phyloP scores from a whole-genome alignment of 2,113 vertebrate species.

The Cyprinodon brontotheroides region DNA sequence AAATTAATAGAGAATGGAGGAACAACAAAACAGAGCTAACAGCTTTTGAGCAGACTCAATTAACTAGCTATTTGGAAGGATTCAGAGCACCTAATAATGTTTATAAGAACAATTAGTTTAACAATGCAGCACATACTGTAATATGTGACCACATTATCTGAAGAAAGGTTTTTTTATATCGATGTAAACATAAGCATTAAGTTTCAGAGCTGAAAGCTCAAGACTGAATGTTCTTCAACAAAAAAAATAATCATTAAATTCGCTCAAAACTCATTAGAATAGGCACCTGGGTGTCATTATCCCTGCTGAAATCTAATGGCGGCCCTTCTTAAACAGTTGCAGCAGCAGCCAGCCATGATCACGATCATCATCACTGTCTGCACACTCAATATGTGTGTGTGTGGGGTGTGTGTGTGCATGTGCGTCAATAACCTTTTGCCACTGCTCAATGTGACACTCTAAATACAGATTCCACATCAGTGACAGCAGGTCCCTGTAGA shows the following conservation, averaged over 20 bases:
- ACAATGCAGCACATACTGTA: too few species aligned
- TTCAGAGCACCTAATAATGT: neutral
- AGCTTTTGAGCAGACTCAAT: neutral
- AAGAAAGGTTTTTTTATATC: neutral
- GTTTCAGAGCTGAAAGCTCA: neutral
- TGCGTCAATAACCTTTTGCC: constrained; percentile 45
- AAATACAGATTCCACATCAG: constrained; percentile 63
- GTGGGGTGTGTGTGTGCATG: constrained; percentile 9
- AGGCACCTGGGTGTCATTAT: constrained; percentile 59
- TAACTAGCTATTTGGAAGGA: neutral
- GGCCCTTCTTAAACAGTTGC: constrained; percentile 43
- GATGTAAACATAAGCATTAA: neutral
- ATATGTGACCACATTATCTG: neutral
- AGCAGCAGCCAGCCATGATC: constrained; percentile 43
- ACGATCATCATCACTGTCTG: constrained; percentile 37
- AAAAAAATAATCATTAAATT: neutral
- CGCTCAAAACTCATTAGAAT: constrained; percentile 31
- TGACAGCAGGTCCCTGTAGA: constrained; percentile 59
- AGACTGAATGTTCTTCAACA: neutral
- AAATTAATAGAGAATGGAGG: neutral
- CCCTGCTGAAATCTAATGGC: constrained; percentile 48
- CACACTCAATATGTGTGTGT: neutral
- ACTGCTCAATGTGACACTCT: constrained; percentile 51
- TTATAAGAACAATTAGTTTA: neutral
- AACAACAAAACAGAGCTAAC: neutral